Conservation (phyloP, 2,888 invertebrate species). For the Prosopocoilus inquinatus region DNA sequence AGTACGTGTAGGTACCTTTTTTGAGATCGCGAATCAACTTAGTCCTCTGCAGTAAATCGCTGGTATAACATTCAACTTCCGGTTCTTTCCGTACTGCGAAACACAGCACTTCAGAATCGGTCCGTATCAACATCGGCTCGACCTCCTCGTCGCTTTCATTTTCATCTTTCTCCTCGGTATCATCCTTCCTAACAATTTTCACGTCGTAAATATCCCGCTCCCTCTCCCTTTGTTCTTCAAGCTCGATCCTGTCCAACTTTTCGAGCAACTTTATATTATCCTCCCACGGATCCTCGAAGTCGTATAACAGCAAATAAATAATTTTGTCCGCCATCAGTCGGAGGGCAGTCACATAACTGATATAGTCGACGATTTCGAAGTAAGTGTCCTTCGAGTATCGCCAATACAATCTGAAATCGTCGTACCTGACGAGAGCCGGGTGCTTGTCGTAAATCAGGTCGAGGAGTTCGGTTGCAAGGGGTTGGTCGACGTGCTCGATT, state of each 20-base stretch:
- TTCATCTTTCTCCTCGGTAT: neutral
- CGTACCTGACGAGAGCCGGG: conserved; percentile 22
- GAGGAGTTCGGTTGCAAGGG: conserved; percentile 22
- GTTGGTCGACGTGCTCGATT: conserved; percentile 15
- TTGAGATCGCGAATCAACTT: conserved; percentile 9
- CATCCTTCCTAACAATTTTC: conserved; percentile 18
- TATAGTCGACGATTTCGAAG: conserved; percentile 32
- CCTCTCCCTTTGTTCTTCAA: conserved; percentile 19
- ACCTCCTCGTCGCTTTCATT: neutral
- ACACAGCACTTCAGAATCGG: conserved; percentile 8
- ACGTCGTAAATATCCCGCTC: conserved; percentile 37
- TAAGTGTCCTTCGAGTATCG: conserved; percentile 28
- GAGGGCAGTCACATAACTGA: conserved; percentile 31
- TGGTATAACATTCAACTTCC: conserved; percentile 1
- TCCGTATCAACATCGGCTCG: neutral
- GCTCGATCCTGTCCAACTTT: neutral
- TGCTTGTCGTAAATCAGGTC: conserved; percentile 28
- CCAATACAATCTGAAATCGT: conserved; percentile 34
- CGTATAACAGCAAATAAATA: conserved; percentile 28
- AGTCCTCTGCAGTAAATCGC: conserved; percentile 5
- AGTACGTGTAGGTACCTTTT: conserved; percentile 15
- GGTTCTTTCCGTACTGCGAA: conserved; percentile 11
- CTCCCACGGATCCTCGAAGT: conserved; percentile 27
- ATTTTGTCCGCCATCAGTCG: conserved; percentile 23
- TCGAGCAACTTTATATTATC: conserved; percentile 22